Conservation (phyloP, 2,797 vertebrate species). For the Calcarius lapponicus region DNA sequence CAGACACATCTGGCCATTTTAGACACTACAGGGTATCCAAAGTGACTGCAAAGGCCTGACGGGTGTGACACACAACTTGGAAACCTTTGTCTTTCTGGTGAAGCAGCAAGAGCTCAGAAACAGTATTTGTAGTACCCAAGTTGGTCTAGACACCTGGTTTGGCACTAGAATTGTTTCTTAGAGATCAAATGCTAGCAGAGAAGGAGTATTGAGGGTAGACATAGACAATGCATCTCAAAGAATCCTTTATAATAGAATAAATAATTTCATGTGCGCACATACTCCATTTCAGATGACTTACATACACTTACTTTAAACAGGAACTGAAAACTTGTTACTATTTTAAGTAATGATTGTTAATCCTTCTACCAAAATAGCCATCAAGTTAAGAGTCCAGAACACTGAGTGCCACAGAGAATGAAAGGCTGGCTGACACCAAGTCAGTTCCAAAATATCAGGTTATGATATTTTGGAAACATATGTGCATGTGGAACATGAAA, state of each 20-base stretch:
- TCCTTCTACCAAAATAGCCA: background rate
- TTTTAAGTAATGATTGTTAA: background rate
- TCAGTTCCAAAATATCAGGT: background rate
- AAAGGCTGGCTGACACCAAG: background rate
- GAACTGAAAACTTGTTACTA: background rate
- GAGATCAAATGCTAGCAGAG: background rate
- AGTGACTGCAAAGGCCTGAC: background rate
- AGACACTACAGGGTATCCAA: background rate
- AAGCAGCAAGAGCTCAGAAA: background rate
- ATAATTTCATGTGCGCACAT: background rate
- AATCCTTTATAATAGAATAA: background rate
- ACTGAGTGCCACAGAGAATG: background rate
- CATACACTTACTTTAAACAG: background rate
- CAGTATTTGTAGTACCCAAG: background rate
- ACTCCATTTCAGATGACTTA: background rate
- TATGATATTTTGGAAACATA: background rate
- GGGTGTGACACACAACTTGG: background rate
- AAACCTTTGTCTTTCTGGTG: background rate
- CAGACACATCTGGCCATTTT: background rate
- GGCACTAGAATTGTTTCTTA: background rate
- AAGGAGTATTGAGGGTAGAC: background rate
- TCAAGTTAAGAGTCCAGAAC: background rate
- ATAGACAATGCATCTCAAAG: background rate
- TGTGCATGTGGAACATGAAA: background rate
- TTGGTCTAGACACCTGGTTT: background rate